A percentile compares a stretch with the other conserved stretches of the same genome.
phyloP scores from a whole-genome alignment of 2,797 vertebrate genomes.

The Enteromius mattozi region DNA sequence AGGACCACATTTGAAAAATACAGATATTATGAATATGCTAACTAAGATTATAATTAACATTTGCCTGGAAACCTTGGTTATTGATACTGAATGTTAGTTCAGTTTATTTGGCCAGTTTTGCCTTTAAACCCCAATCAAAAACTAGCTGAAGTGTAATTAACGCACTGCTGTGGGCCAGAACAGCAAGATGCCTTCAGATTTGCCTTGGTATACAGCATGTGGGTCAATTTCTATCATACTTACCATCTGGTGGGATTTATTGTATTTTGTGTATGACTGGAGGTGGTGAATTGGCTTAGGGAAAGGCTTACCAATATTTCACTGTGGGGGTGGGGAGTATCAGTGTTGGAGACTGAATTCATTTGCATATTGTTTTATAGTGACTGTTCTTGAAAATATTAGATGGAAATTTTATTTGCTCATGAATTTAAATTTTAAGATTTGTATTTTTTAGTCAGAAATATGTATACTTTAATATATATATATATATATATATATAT shows the following conservation, averaged over 20 bases:
- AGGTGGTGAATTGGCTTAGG: slow-evolving; percentile 27
- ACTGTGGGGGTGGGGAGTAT: slow-evolving; percentile 3
- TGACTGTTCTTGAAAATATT: neutral
- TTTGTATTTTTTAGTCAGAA: too few species aligned
- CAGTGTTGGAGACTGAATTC: neutral
- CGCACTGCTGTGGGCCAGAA: neutral
- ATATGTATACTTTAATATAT: too few species aligned
- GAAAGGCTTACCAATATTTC: slow-evolving; percentile 14
- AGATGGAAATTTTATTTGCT: too few species aligned
- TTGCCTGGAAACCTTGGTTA: neutral
- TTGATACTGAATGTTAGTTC: neutral
- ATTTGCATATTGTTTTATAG: neutral
- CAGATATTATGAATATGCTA: neutral
- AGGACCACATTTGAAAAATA: neutral
- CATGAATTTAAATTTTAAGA: too few species aligned
- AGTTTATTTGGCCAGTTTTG: neutral
- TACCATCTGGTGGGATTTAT: slow-evolving; percentile 31
- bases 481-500: too few species aligned
- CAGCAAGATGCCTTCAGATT: neutral
- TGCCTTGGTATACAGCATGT: slow-evolving; percentile 22
- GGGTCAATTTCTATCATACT: slow-evolving; percentile 9
- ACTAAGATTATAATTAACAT: neutral
- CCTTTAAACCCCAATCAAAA: neutral
- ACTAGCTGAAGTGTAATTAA: slow-evolving; percentile 1
- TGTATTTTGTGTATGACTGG: slow-evolving; percentile 1